Conservation (phyloP, 2,113 vertebrate genomes). For the Xenopus laevis region DNA sequence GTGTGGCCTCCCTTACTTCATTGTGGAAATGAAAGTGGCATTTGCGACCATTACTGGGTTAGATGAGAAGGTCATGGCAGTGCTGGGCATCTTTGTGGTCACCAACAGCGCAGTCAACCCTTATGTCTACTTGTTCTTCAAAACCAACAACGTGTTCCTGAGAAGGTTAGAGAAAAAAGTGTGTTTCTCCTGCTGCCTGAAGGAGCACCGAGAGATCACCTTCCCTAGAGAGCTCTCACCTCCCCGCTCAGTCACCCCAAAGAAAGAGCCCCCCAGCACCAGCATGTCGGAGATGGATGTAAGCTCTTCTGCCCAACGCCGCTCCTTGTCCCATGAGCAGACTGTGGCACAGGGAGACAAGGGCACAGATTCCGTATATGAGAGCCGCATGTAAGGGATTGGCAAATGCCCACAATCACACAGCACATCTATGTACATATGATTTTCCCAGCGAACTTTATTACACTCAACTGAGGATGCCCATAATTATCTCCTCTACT, state of each 20-base stretch:
- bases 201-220: conserved; percentile 28
- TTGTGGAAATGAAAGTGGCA: conserved; percentile 52
- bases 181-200: conserved; percentile 45
- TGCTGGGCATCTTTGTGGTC: conserved; percentile 52
- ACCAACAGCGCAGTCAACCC: conserved; percentile 59
- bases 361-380: neutral
- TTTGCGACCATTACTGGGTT: conserved; percentile 17
- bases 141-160: conserved; percentile 44
- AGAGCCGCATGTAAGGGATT: conserved; percentile 13
- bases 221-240: conserved; percentile 32
- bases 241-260: neutral
- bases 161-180: conserved; percentile 41
- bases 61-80: conserved; percentile 33
- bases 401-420: too few species aligned
- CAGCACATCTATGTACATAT: too few species aligned
- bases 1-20: conserved; percentile 60
- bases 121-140: conserved; percentile 62
- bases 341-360: neutral
- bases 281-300: conserved; percentile 10
- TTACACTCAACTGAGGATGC: too few species aligned
- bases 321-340: conserved; percentile 3
- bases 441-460: too few species aligned
- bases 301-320: neutral
- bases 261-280: conserved; percentile 11
- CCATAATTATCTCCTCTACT: too few species aligned